phyloP scores from a whole-genome alignment of 1,140 invertebrate genomes.

The Cylas formicarius region DNA sequence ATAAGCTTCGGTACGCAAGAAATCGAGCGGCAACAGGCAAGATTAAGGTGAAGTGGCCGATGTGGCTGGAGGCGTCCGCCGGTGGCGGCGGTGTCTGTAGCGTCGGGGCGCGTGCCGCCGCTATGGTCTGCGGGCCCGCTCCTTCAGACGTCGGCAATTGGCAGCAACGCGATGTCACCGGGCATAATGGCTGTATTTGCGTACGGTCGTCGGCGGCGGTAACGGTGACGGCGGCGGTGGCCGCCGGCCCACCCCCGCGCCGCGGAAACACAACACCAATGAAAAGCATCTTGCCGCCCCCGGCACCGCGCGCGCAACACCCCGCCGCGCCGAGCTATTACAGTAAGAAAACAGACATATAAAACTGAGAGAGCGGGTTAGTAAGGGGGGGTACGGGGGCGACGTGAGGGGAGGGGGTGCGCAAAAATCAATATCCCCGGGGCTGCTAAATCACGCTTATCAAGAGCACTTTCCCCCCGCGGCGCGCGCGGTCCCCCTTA shows the following conservation, averaged over 20 bases:
- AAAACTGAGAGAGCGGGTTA: slow-evolving; percentile 46
- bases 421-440: slow-evolving; percentile 65
- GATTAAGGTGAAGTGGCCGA: too few species aligned
- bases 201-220: slow-evolving; percentile 28
- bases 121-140: too few species aligned
- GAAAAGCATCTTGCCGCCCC: slow-evolving; percentile 39
- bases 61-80: too few species aligned
- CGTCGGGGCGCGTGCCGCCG: too few species aligned
- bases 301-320: slow-evolving; percentile 37
- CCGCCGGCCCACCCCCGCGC: slow-evolving; percentile 25
- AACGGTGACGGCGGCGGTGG: slow-evolving; percentile 13
- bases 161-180: slow-evolving; percentile 27
- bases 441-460: slow-evolving; percentile 66
- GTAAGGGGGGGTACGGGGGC: too few species aligned
- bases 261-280: slow-evolving; percentile 43
- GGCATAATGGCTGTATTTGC: slow-evolving; percentile 43
- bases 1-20: too few species aligned
- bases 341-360: slow-evolving; percentile 47
- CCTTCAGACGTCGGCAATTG: slow-evolving; percentile 12
- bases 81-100: too few species aligned
- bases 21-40: too few species aligned
- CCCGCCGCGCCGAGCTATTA: slow-evolving; percentile 42
- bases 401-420: slow-evolving; percentile 37
- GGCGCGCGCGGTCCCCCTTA: slow-evolving; percentile 21
- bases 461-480: slow-evolving; percentile 58